Evolutionary conservation across 2,888 invertebrate species (phyloP), one percentile per base, ranked within the genome.

Genomic region (Autographa pulchrina): DNA sequence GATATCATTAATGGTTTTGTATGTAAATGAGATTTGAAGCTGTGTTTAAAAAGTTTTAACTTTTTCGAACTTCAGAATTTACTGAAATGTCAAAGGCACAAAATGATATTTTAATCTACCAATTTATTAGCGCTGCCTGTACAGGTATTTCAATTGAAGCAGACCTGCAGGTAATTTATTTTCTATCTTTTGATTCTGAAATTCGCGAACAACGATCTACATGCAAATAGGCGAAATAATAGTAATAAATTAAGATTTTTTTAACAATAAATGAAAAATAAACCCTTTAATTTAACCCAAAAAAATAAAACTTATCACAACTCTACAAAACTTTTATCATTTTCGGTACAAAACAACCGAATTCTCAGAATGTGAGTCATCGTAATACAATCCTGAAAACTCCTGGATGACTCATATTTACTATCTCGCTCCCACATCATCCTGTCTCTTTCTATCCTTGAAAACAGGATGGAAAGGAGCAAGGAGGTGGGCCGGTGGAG

Each of bases 341-440:
- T 14, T 32, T n/a, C 5, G 8, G 20, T 20, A 16, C 9, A 38
- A 63, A 67, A 67, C 68, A 41, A 60, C 35, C 8, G 60, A 11
- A 5, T 67, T 69, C 59, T 8, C 25, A 38, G 70, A 56, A 77
- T n/a, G 52, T 84, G 75, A 84, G 18, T 82, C 80, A 80, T 59
- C 14, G 25, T 20, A 16, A 54, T 20, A 7, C 66, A 61, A 59
- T 68, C 73, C 80, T 75, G 70, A 35, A 61, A 65, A 52, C 31
- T 79, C 77, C 80, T 59, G 67, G 20, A 20, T 20, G 54, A 56
- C 13, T 56, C 54, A 56, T 13, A 35, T 31, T 16, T 20, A 52
- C 69, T 16, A 20, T 81, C 80, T 63, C 62, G 54, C 54, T 64
- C 18, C 0, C 1, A 1, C 2, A 61, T 41, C n/a, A 0, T 18